Conservation (phyloP, 2,888 invertebrate species). For the Aricia artaxerxes region DNA sequence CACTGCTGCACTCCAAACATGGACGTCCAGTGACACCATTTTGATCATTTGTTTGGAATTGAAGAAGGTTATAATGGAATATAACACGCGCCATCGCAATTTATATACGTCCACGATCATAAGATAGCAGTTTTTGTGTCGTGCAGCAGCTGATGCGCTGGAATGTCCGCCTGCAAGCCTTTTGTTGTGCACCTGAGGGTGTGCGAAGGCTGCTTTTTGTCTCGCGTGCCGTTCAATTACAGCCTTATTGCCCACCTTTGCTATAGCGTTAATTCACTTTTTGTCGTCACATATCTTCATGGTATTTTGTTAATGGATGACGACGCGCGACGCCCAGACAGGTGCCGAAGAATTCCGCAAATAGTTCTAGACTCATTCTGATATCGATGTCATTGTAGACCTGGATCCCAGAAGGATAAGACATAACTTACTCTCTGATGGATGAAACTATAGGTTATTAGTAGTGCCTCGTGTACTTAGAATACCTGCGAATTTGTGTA, state of each 20-base stretch:
- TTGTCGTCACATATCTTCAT: constrained; percentile 26
- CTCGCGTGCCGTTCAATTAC: constrained; percentile 28
- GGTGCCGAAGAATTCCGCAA: constrained; percentile 22
- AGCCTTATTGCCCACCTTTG: constrained; percentile 23
- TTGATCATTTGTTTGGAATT: constrained; percentile 31
- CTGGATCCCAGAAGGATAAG: no score
- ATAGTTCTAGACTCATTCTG: constrained; percentile 16
- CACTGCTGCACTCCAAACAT: neutral
- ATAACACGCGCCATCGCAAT: neutral
- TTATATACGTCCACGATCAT: constrained; percentile 16
- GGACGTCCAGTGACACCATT: constrained; percentile 12
- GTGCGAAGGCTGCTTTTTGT: constrained; percentile 31
- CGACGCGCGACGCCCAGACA: constrained; percentile 11
- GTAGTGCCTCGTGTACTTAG: no score
- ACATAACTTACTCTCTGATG: no score
- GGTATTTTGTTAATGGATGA: constrained; percentile 29
- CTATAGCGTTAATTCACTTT: constrained; percentile 29
- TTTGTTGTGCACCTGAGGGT: constrained; percentile 33
- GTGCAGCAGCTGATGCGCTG: constrained; percentile 47
- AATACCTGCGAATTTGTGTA: no score
- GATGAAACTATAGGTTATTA: no score
- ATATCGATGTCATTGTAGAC: neutral
- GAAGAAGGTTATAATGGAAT: constrained; percentile 26
- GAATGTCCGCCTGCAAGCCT: constrained; percentile 41
- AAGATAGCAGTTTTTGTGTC: constrained; percentile 54